Conservation (phyloP, 2,888 invertebrate species). For the Orchesellides sinensis region DNA sequence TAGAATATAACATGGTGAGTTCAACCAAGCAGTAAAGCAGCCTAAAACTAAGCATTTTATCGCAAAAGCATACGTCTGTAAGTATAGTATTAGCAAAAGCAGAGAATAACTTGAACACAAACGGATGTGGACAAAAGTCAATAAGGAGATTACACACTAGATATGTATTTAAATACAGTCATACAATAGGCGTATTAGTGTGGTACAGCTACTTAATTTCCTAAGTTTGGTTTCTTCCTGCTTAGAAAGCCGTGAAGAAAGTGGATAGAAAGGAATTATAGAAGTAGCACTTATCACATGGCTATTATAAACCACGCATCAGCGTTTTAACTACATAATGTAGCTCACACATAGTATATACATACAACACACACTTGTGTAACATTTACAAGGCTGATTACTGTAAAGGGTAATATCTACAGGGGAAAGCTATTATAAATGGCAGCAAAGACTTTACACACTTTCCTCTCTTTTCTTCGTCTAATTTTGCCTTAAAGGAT, state of each 20-base stretch:
- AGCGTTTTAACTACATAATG: not conserved
- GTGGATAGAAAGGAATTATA: not conserved
- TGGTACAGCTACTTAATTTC: not conserved
- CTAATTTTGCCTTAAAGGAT: too few relatives aligned
- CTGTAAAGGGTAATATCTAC: not conserved
- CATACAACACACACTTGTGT: not conserved
- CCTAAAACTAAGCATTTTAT: too few relatives aligned
- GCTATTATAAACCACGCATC: too few relatives aligned
- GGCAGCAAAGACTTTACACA: too few relatives aligned
- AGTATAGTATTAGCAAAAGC: too few relatives aligned
- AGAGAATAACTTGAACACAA: too few relatives aligned
- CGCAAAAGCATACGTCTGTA: too few relatives aligned
- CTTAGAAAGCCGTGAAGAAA: constrained; percentile 7
- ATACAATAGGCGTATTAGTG: not conserved
- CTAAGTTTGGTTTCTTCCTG: constrained; percentile 22
- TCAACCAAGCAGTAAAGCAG: too few relatives aligned
- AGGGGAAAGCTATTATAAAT: not conserved
- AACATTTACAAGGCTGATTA: too few relatives aligned
- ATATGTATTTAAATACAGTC: not conserved
- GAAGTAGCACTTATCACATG: not conserved
- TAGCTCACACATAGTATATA: not conserved
- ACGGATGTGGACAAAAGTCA: constrained; percentile 42
- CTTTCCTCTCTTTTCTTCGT: too few relatives aligned
- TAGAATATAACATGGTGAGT: too few relatives aligned
- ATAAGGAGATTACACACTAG: constrained; percentile 33